Conservation (phyloP, 1,140 invertebrate species). For the Drosophila varians region DNA sequence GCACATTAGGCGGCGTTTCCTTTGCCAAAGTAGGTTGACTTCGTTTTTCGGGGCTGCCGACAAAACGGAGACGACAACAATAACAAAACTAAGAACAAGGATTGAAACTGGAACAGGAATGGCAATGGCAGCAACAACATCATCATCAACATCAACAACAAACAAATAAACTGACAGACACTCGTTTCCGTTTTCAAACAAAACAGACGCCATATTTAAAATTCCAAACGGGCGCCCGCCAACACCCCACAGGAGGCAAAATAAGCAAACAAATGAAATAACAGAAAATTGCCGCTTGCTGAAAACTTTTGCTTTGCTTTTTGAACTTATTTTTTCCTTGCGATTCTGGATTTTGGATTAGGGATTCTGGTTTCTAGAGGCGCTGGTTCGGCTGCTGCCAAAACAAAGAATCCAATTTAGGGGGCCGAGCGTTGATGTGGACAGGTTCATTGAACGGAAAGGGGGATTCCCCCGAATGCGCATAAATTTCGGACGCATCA, state of each 20-base stretch:
- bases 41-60: conserved; percentile 65
- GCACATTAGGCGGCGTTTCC: conserved; percentile 76
- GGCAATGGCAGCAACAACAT: conserved; percentile 3
- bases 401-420: conserved; percentile 61
- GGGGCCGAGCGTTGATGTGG: conserved; percentile 48
- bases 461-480: conserved; percentile 37
- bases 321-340: conserved; percentile 39
- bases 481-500: conserved; percentile 47
- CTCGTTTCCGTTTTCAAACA: conserved; percentile 81
- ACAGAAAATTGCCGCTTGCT: conserved; percentile 62
- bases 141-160: conserved; percentile 45
- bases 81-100: not conserved
- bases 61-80: conserved; percentile 42
- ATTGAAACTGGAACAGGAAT: not conserved
- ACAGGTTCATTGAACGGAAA: conserved; percentile 65
- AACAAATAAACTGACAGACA: conserved; percentile 81
- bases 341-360: too few species aligned
- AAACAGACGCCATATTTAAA: conserved; percentile 82
- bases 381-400: conserved; percentile 29
- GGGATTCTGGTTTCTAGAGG: too few species aligned
- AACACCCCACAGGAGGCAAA: conserved; percentile 24
- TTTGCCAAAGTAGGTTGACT: conserved; percentile 78
- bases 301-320: conserved; percentile 68
- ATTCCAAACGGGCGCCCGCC: conserved; percentile 66
- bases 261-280: conserved; percentile 69